Base-by-base conservation (phyloP, 1,140 invertebrate genomes). In the Gryllus bimaculatus region DNA sequence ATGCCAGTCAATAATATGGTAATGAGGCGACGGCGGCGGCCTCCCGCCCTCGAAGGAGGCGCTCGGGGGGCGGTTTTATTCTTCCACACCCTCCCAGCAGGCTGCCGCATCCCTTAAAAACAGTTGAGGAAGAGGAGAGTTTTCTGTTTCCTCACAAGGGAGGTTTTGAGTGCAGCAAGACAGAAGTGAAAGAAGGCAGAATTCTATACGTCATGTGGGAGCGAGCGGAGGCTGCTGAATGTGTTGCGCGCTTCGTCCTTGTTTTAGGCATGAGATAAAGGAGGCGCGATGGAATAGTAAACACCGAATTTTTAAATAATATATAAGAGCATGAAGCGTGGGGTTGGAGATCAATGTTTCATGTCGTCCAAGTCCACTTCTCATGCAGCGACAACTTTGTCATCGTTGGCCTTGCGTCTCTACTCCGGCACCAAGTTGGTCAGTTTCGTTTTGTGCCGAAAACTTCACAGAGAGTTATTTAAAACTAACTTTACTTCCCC, bases 1-100 rank as follows among this genome's bases (percentile, higher is more conserved):
- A 66, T 66, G 54, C 54, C 54, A 66, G 54, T 66, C 54, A 66
- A 66, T 66, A 66, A 66, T 66, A 66, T 66, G 54, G 54, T 66
- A 66, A 66, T 66, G 54, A 66, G 54, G 54, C 54, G 18, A 66
- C 54, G 7, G 54, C 10, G 10, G 54, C 54, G 54, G 10, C 10
- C 54, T 66, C 10, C 10, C 54, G 54, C 54, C 10, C 54, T 66
- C 10, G 54, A 18, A 66, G 54, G 54, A 66, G 54, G 18, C 54
- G 10, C 54, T 66, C 54, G 10, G 54, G 49, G 54, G 54, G 54
- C 54, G 54, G 54, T 66, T 66, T 66, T 66, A 66, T 66, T 66
- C 54, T 7, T 66, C 54, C 54, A 66, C 54, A 66, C 54, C 18
- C 54, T 66, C 54, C 10, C 54, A 7, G 54, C 7, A 66, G 54